Base-by-base conservation (phyloP, 2,113 vertebrate species). In the Hippocampus barbouri region DNA sequence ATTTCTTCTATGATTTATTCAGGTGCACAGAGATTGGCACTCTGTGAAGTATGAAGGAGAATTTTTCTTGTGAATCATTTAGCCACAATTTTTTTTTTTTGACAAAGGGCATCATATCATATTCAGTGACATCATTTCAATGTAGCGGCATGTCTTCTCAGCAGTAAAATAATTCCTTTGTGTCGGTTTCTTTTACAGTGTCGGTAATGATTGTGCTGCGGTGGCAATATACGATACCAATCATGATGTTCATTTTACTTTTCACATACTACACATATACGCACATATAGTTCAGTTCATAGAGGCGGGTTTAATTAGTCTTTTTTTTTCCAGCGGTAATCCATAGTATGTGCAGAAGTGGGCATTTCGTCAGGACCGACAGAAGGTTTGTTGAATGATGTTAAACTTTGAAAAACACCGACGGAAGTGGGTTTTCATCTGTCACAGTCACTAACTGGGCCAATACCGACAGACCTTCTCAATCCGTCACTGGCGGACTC, bases 1-100 rank as follows among this genome's bases (percentile, higher is more conserved):
- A 81, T 76, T 89, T 74, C 59, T 72, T 70, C 73, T 83, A 86
- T 89, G 83, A 89, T 83, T 87, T 86, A 90, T 91, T 87, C 79
- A 89, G 75, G 82, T 75, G 69, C 83, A 38, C 5, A 82, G 77
- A 83, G 78, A 83, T 62, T 70, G 74, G 71, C 57, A 73, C 75
- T 75, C 74, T 69, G 16, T 74, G 75, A 60, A 60, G 57, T 60
- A 60, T 14, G 12, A 60, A 27, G 34, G 6, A 38, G 5, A 8
- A 30, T 27, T 60, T 60, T 60, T 15, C 23, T 60, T 8, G 5
- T 30, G 1, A 61, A 30, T 61, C 59, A 61, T 61, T 61, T 18
- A 34, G 14, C 18, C 15, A 15, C 25, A n/a, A n/a, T n/a, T n/a
- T 60, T 30, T 43, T 11, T 61, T 30, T 61, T 61, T 34, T 15